phyloP scores from a whole-genome alignment of 2,113 vertebrate genomes.

The Pseudorhombus dupliciocellatus region DNA sequence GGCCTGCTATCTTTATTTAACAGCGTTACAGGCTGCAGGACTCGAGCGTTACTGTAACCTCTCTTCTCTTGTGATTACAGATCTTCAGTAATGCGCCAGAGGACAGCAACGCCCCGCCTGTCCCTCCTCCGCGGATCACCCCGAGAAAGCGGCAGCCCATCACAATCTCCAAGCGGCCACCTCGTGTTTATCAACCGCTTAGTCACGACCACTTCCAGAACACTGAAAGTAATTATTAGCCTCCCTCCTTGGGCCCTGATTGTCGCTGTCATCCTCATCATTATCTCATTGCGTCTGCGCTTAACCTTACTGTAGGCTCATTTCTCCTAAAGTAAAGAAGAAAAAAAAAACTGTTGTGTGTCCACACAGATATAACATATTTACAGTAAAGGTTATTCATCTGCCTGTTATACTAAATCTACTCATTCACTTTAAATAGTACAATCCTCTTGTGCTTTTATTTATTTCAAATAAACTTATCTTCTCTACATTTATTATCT shows the following conservation, averaged over 20 bases:
- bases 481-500: constrained; percentile 27
- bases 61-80: constrained; percentile 71
- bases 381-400: constrained; percentile 14
- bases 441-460: constrained; percentile 9
- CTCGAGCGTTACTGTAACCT: background rate
- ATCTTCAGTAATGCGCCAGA: constrained; percentile 91
- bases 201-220: constrained; percentile 78
- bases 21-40: background rate
- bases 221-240: constrained; percentile 83
- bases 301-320: constrained; percentile 6
- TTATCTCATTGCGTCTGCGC: constrained; percentile 40
- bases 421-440: constrained; percentile 4
- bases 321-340: constrained; percentile 24
- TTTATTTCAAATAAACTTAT: constrained; percentile 48
- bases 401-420: constrained; percentile 9
- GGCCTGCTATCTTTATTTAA: background rate
- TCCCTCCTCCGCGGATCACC: constrained; percentile 90
- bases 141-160: constrained; percentile 93
- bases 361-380: constrained; percentile 15
- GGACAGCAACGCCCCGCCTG: constrained; percentile 85
- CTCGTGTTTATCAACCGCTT: constrained; percentile 83
- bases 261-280: constrained; percentile 57
- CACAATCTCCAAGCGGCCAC: constrained; percentile 94
- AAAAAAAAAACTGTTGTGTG: constrained; percentile 22
- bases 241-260: constrained; percentile 39